phyloP scores from a whole-genome alignment of 2,113 vertebrate genomes.

The Desmodus rotundus region DNA sequence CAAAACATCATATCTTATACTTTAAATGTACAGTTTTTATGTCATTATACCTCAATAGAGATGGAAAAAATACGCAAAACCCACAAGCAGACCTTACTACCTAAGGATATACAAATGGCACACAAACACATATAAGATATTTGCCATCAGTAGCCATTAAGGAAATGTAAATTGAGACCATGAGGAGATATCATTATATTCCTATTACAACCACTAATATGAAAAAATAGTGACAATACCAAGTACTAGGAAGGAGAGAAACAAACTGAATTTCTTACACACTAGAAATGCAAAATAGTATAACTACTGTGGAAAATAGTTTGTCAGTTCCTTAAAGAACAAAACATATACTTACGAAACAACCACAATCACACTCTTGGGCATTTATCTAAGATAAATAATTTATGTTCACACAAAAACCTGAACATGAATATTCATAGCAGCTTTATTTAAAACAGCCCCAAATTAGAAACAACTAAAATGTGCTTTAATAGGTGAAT shows the following conservation, averaged over 20 bases:
- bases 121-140: background rate
- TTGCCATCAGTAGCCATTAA: background rate
- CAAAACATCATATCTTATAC: background rate
- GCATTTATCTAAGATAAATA: background rate
- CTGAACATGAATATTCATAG: background rate
- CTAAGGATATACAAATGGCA: background rate
- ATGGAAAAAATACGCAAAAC: background rate
- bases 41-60: background rate
- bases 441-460: background rate
- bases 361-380: background rate
- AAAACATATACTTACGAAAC: background rate
- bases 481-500: background rate
- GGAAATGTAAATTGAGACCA: background rate
- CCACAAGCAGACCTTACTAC: background rate
- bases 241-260: background rate
- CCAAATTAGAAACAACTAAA: background rate
- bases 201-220: background rate
- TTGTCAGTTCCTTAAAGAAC: background rate
- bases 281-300: background rate
- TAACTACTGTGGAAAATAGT: background rate
- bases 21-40: background rate
- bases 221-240: background rate
- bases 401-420: background rate
- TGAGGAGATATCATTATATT: background rate
- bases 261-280: background rate